phyloP scores from a whole-genome alignment of 2,113 vertebrate genomes.

The Calidris pygmaea region DNA sequence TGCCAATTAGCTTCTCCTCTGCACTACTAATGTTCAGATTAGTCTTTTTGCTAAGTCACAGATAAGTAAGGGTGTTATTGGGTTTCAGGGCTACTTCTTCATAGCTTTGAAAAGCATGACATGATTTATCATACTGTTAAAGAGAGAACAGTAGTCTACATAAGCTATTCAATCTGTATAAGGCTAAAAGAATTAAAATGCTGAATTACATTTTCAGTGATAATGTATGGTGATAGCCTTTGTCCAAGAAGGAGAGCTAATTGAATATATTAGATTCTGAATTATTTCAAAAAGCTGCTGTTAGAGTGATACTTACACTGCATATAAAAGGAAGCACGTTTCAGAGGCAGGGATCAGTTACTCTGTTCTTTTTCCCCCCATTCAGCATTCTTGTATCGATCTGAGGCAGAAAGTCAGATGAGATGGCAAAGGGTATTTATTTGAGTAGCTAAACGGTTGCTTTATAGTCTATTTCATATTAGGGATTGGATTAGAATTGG shows the following conservation, averaged over 20 bases:
- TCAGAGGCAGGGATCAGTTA: background rate
- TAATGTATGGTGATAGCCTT: slow-evolving; percentile 44
- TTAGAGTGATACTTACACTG: background rate
- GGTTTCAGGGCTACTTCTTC: slow-evolving; percentile 16
- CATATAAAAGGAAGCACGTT: background rate
- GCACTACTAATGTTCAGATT: background rate
- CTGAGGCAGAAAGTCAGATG: slow-evolving; percentile 12
- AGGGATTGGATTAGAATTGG: background rate
- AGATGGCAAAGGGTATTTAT: slow-evolving; percentile 5
- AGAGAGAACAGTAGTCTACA: background rate
- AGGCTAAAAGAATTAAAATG: slow-evolving; percentile 3
- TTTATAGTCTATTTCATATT: slow-evolving; percentile 15
- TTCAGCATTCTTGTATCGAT: background rate
- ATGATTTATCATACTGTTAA: slow-evolving; percentile 1
- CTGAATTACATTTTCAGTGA: slow-evolving; percentile 48
- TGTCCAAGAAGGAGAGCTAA: slow-evolving; percentile 27
- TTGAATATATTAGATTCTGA: slow-evolving; percentile 29
- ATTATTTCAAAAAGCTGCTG: slow-evolving; percentile 32
- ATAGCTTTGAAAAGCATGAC: background rate
- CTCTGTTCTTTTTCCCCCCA: background rate
- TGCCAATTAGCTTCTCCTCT: background rate
- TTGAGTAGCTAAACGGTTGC: slow-evolving; percentile 22
- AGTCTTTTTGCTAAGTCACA: background rate
- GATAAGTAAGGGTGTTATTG: background rate
- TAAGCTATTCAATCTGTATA: slow-evolving; percentile 29